Percentiles rank a stretch among this genome's conserved stretches.
Evolutionary conservation across 2,113 vertebrate genomes (phyloP).

Genomic region (Struthio camelus): DNA sequence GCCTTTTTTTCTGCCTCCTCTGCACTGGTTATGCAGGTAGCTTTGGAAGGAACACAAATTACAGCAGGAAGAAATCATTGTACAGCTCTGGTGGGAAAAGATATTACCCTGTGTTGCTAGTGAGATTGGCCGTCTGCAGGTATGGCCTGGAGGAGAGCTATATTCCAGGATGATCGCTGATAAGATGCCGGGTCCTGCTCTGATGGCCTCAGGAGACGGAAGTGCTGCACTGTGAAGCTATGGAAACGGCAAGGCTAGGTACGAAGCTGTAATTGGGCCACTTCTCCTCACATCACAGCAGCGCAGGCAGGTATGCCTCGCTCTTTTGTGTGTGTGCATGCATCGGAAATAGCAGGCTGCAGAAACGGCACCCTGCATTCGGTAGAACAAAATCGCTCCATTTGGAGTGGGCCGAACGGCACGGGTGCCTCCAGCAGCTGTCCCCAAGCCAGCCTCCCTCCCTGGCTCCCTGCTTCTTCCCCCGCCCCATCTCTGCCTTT

Average conservation of each 20-base stretch:
- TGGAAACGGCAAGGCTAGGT: conserved; percentile 91
- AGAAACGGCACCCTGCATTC: neutral
- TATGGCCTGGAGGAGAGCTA: conserved; percentile 84
- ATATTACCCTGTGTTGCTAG: neutral
- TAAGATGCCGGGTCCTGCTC: conserved; percentile 88
- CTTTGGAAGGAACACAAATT: conserved; percentile 16
- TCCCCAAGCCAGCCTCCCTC: neutral
- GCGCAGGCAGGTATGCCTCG: conserved; percentile 80
- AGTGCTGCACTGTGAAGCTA: conserved; percentile 85
- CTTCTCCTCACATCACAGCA: conserved; percentile 78
- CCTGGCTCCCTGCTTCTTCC: neutral
- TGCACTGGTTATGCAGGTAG: neutral
- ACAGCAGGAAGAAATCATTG: neutral
- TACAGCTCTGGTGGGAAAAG: conserved; percentile 12
- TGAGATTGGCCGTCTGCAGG: conserved; percentile 27
- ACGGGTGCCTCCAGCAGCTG: neutral
- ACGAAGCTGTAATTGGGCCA: conserved; percentile 88
- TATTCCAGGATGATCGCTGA: conserved; percentile 86
- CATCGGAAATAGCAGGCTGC: neutral
- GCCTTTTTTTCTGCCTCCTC: neutral
- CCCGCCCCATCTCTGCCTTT: neutral
- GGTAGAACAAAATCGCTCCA: neutral
- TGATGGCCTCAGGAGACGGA: conserved; percentile 85
- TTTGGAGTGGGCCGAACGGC: neutral
- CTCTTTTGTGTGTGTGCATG: conserved; percentile 55